Evolutionary conservation across 2,113 vertebrate species (phyloP), one percentile per base, ranked within the genome.

Genomic region (Chionodraco myersi): DNA sequence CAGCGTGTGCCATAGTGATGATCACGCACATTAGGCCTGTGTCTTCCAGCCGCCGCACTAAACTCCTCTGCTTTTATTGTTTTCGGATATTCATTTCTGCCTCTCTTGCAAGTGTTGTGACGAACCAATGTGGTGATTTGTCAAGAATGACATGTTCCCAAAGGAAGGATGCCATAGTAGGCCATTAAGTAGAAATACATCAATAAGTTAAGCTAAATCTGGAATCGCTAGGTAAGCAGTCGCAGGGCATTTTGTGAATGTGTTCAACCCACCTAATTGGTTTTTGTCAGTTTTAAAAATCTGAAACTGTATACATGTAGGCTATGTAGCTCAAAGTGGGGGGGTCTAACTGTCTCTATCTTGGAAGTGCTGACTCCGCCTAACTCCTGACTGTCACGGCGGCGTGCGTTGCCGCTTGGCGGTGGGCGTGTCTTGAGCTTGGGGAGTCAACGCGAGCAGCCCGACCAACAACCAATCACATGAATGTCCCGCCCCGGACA

Each of bases 11-110:
- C 87, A 71, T 67, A 86, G 89, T 83, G 89, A 94, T 92, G 92
- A 93, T 92, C 90, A 88, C 90, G 93, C 93, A 93, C 88, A 94
- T 93, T 86, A 88, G 82, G 68, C 63, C 77, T 45, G 76, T 87
- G 93, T 80, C 77, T 82, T 92, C 54, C 84, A 83, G 78, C 77
- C 23, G 15, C 85, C 67, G 63, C 23, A 53, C 85, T 78, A 83
- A 92, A 87, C 69, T 78, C 67, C 49, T 75, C 79, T 54, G 63
- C 75, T 80, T 76, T 86, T 83, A 75, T 86, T 80, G 67, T 77
- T 77, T 82, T 82, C 84, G 30, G n/a, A 67, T 72, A 56, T 77
- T 84, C 60, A 52, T 82, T 88, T 86, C 80, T 79, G 79, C 70
- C 64, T 48, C 10, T 64, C 65, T 75, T 68, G 77, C 71, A 77